Evolutionary conservation across 2,797 vertebrate species (phyloP), one percentile per base, ranked within the genome.

Genomic region (Florisuga fusca): DNA sequence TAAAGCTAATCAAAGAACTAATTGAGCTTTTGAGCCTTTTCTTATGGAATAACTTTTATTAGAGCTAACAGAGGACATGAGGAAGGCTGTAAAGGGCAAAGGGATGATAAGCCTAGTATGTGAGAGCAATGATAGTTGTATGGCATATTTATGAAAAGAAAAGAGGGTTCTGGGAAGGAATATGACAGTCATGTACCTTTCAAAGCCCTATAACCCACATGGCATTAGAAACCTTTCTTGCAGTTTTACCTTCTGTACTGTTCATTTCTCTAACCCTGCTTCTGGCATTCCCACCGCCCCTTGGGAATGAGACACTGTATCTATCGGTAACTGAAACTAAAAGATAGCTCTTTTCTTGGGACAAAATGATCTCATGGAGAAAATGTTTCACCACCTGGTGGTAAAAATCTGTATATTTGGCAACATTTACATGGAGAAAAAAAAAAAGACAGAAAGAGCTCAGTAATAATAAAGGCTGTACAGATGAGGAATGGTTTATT

Each of bases 1-100:
- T 43, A 33, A 92, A 85, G 75, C 73, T 94, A 93, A 96, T 96
- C 68, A 91, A 92, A 93, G 78, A 93, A 89, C 68, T 95, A 94
- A 96, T 87, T 93, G 93, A 92, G 87, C 91, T 93, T 87, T 61
- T 63, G 89, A 92, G 75, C 36, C 53, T 95, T 71, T 89, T 93
- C 87, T 74, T 89, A 36, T 8, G 61, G 54, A 93, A 93, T 94
- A 67, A 55, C 45, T 95, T 91, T 89, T 91, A 91, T 95, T 91
- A 92, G 45, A 71, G 27, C 68, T 92, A 93, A 79, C 63, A 83
- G 93, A 89, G 72, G 82, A 91, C 87, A 77, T 4, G 41, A 80
- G 50, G 63, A 95, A 89, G 78, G 72, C 68, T 89, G 31, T 67
- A 93, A 95, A 95, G 79, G 84, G 68, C 81, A 89, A 73, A 36